These are phyloP conservation scores for Bursaphelenchus mucronatus DNA, from an alignment of 1,140 invertebrate species.

Conservation along the genomic window DNA sequence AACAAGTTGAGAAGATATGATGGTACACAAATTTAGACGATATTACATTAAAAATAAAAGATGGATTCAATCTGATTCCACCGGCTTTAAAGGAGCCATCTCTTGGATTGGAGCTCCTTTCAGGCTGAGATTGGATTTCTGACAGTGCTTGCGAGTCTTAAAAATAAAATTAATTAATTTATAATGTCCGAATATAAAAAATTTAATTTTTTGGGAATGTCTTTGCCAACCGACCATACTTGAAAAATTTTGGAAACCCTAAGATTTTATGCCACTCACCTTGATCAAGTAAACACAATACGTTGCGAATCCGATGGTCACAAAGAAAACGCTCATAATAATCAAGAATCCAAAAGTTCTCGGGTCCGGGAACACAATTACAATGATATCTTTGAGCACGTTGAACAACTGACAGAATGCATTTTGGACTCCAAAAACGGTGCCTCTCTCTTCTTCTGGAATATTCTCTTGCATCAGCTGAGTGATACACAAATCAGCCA, in stretches of 20 bases:
- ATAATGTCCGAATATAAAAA: too few species aligned
- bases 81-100: too few species aligned
- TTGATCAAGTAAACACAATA: slow-evolving; percentile 37
- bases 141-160: too few species aligned
- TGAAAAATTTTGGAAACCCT: not conserved
- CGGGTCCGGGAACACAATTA: slow-evolving; percentile 62
- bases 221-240: not conserved
- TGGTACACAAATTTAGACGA: too few species aligned
- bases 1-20: too few species aligned
- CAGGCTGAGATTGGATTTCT: too few species aligned
- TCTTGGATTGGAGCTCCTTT: too few species aligned
- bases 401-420: slow-evolving; percentile 57
- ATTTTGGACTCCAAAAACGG: slow-evolving; percentile 66
- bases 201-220: not conserved
- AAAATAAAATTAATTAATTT: too few species aligned
- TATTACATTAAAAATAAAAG: too few species aligned
- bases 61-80: too few species aligned
- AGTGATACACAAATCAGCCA: slow-evolving; percentile 66
- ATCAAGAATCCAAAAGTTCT: slow-evolving; percentile 63
- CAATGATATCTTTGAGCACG: slow-evolving; percentile 65
- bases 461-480: slow-evolving; percentile 67
- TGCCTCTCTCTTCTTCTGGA: slow-evolving; percentile 64
- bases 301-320: slow-evolving; percentile 55
- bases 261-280: slow-evolving; percentile 16
- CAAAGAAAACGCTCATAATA: slow-evolving; percentile 63